Evolutionary conservation across 64 coral and sea anemone genomes (phyloP).

Genomic region (Orbicella faveolata): DNA sequence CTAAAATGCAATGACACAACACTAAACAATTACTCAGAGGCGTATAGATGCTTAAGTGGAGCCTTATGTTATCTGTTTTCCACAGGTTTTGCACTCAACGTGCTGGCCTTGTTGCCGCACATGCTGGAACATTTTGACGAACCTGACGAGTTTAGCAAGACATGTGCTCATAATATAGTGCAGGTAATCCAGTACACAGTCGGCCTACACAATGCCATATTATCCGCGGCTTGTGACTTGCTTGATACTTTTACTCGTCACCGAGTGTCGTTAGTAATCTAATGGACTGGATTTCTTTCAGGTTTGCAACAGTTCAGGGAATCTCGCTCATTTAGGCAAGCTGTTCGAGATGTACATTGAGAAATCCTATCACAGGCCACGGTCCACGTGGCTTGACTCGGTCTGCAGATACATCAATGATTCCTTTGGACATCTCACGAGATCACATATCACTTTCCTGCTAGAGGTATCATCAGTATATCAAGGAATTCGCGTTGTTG

Average conservation of each 20-base stretch:
- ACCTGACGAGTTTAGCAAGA: slow-evolving; percentile 90
- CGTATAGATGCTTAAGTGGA: no score
- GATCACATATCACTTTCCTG: slow-evolving; percentile 83
- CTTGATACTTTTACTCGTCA: no score
- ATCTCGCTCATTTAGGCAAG: slow-evolving; percentile 77
- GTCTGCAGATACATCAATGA: slow-evolving; percentile 92
- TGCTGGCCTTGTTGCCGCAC: slow-evolving; percentile 81
- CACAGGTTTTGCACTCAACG: slow-evolving; percentile 84
- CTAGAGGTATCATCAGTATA: slow-evolving; percentile 63
- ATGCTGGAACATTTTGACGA: slow-evolving; percentile 90
- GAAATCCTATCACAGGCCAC: slow-evolving; percentile 79
- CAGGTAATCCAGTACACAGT: slow-evolving; percentile 17
- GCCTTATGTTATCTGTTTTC: neutral
- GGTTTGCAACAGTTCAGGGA: slow-evolving; percentile 64
- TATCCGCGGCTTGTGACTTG: no score
- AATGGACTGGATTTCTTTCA: neutral
- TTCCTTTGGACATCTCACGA: slow-evolving; percentile 69
- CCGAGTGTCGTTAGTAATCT: neutral
- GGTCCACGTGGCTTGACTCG: slow-evolving; percentile 72
- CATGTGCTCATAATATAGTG: slow-evolving; percentile 78
- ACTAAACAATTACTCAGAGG: no score
- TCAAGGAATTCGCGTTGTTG: neutral
- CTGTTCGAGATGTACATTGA: slow-evolving; percentile 84
- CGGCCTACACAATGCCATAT: no score
- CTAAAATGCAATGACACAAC: no score